Percentiles rank a stretch among this genome's conserved stretches.
phyloP scores from a whole-genome alignment of 1,140 invertebrate genomes.

The Zaprionus vittiger region DNA sequence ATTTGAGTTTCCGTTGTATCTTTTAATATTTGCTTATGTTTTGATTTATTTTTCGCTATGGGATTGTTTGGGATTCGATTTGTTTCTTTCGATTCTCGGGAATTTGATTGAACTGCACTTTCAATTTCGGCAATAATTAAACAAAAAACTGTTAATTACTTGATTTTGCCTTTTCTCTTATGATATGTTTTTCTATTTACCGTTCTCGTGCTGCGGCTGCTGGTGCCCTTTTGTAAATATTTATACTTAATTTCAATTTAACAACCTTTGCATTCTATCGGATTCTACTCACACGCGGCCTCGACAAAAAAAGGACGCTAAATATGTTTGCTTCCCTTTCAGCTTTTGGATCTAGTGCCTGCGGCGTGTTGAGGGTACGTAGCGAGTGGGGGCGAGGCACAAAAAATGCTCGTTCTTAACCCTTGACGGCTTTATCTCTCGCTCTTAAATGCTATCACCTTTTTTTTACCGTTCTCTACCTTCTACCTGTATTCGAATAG shows the following conservation, averaged over 20 bases:
- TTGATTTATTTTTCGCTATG: constrained; percentile 6
- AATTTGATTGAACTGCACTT: constrained; percentile 44
- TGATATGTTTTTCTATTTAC: constrained; percentile 78
- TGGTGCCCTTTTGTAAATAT: constrained; percentile 68
- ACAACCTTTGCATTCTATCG: constrained; percentile 67
- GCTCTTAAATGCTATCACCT: constrained; percentile 62
- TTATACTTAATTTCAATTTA: constrained; percentile 74
- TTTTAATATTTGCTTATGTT: constrained; percentile 41
- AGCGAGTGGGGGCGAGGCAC: constrained; percentile 10
- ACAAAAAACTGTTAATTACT: constrained; percentile 42
- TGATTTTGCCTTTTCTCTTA: constrained; percentile 44
- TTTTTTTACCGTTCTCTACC: constrained; percentile 34
- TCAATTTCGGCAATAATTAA: constrained; percentile 38
- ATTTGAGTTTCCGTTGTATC: constrained; percentile 20
- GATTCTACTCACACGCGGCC: constrained; percentile 6
- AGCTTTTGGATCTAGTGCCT: neutral
- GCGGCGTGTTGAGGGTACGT: neutral
- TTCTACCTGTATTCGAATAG: constrained; percentile 28
- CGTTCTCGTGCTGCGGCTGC: constrained; percentile 45
- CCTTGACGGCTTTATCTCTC: constrained; percentile 41
- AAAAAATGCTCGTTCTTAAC: constrained; percentile 47
- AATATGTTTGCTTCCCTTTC: constrained; percentile 23
- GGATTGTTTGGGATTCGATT: constrained; percentile 2
- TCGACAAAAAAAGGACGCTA: constrained; percentile 47
- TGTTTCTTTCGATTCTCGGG: constrained; percentile 1